Evolutionary conservation across 2,797 vertebrate genomes (phyloP).

Genomic region (Crenichthys baileyi): DNA sequence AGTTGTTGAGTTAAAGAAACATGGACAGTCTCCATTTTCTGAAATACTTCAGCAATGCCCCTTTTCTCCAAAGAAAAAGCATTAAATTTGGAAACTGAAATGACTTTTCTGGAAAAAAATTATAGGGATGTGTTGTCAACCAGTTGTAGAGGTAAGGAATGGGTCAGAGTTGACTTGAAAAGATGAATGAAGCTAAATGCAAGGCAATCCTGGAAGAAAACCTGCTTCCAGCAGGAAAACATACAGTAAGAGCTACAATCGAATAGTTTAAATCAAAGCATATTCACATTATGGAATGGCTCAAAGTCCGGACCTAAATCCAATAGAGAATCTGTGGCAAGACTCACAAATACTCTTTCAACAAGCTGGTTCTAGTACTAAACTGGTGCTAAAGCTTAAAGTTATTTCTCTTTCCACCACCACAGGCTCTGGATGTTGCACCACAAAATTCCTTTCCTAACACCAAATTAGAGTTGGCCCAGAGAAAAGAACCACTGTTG

Average conservation of each 20-base stretch:
- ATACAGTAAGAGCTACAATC: not conserved
- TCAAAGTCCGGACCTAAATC: not conserved
- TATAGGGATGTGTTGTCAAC: constrained; percentile 8
- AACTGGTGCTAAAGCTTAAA: not conserved
- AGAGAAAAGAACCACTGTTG: not conserved
- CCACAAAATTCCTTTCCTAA: not conserved
- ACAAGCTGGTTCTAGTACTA: not conserved
- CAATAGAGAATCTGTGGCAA: not conserved
- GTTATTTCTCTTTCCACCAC: not conserved
- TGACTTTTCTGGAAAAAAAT: constrained; percentile 18
- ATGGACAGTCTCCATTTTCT: constrained; percentile 26
- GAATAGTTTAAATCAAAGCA: not conserved
- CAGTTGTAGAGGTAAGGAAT: not conserved
- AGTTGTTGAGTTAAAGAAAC: constrained; percentile 29
- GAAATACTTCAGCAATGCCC: constrained; percentile 22
- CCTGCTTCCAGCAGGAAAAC: not conserved
- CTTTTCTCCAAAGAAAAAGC: constrained; percentile 21
- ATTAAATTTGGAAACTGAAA: constrained; percentile 38
- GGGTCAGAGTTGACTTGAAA: not conserved
- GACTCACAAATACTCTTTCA: not conserved
- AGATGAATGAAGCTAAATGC: not conserved
- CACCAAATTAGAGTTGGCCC: not conserved
- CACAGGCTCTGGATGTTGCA: not conserved
- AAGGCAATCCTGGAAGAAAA: not conserved
- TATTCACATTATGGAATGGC: not conserved